Evolutionary conservation across 1,140 invertebrate species (phyloP), one percentile per base, ranked within the genome.

Genomic region (Macrobrachium rosenbergii): DNA sequence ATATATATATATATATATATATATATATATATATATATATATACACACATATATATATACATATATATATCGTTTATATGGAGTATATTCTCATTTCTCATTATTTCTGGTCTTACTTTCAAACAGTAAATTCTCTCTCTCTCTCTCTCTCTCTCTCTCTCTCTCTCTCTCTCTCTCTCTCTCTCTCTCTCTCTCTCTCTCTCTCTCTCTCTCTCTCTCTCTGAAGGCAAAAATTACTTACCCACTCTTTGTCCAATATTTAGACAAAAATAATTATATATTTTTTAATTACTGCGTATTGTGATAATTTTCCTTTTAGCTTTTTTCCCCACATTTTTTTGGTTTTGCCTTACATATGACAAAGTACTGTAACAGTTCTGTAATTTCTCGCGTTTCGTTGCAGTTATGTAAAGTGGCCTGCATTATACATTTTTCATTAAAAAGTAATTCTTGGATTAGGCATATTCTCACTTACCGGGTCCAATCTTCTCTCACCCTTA

Each of bases 111-210:
- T 8, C 11, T 16, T 52, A 8, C 45, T 45, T 17, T 76, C 8
- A 11, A 2, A 5, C 10, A 2, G 6, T 79, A 72, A 59, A 16
- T 21, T 64, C 23, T 81, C 78, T 43, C 79, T 64, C 37, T 60
- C 77, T 59, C 77, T 79, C 59, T 79, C 8, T 78, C 59, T 28
- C 37, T 23, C 37, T 81, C 62, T 37, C 58, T 64, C 11, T 81
- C 37, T 37, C 23, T 62, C 12, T 21, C 12, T 62, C 58, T 62
- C n/a, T 80, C 58, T 79, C 45, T 78, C 45, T 78, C 45, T 58
- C 76, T 78, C 76, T 78, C 76, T 78, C 52, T 79, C 77, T 79
- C 77, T 79, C 77, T 80, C 14, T 58, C 52, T 52, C 76, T 78
- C 45, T 78, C 43, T 45, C 75, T 77, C n/a, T 73, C 37, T 73